These are phyloP conservation scores for Drosophila nigritarsus DNA, from an alignment of 2,888 invertebrate genomes.

Conservation along the genomic window DNA sequence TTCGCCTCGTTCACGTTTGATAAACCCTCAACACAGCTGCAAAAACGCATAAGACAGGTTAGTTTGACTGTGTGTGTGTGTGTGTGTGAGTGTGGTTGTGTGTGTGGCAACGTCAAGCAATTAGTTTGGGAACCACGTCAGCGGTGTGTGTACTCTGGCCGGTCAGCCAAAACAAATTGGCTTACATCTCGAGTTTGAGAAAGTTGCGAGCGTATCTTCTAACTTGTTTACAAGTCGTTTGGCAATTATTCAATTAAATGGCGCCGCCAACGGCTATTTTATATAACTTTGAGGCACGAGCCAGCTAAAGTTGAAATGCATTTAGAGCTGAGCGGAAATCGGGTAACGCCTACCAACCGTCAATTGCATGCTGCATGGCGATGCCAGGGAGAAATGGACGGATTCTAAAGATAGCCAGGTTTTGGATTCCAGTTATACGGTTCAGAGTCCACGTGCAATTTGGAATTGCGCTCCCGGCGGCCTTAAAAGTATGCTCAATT, in stretches of 20 bases:
- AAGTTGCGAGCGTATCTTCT: conserved; percentile 44
- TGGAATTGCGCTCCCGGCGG: conserved; percentile 18
- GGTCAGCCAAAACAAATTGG: conserved; percentile 65
- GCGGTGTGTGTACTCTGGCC: conserved; percentile 7
- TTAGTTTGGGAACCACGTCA: conserved; percentile 42
- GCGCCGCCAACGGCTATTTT: conserved; percentile 51
- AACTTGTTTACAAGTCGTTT: conserved; percentile 75
- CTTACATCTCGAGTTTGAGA: conserved; percentile 43
- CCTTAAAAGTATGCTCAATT: conserved; percentile 64
- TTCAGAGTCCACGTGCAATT: conserved; percentile 40
- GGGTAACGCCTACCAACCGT: conserved; percentile 41
- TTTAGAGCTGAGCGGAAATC: conserved; percentile 63
- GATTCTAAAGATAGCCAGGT: background rate
- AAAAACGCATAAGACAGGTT: conserved; percentile 8
- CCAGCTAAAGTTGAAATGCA: conserved; percentile 56
- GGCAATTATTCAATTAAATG: conserved; percentile 77
- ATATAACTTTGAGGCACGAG: conserved; percentile 60
- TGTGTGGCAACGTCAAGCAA: conserved; percentile 11
- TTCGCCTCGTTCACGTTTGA: conserved; percentile 38
- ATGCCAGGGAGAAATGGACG: background rate
- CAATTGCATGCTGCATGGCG: background rate
- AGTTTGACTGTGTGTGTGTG: background rate
- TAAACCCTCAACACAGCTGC: conserved; percentile 13
- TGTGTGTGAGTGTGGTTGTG: background rate
- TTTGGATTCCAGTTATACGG: conserved; percentile 6